A percentile compares a stretch with the other conserved stretches of the same genome.
Evolutionary conservation across 2,888 invertebrate species (phyloP).

Genomic region (Saturnia japonica): DNA sequence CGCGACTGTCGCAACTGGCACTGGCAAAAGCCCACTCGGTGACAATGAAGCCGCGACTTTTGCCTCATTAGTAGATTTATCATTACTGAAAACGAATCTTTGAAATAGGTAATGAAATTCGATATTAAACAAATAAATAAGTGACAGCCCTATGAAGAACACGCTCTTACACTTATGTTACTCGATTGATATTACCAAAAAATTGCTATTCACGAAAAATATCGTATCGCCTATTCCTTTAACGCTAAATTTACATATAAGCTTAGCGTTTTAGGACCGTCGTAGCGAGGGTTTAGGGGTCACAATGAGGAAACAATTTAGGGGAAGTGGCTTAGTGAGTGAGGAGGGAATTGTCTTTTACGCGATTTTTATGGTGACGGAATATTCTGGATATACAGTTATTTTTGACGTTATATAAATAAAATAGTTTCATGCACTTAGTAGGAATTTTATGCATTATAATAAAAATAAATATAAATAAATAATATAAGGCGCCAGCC

Average conservation of each 20-base stretch:
- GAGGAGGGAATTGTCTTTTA: constrained; percentile 37
- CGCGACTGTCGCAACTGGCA: too few species aligned
- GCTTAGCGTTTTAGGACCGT: constrained; percentile 31
- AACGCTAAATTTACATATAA: constrained; percentile 47
- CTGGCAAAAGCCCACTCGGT: too few species aligned
- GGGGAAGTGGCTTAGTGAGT: constrained; percentile 39
- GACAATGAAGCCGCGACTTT: too few species aligned
- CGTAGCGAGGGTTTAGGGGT: constrained; percentile 41
- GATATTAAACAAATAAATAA: neutral
- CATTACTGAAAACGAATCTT: neutral
- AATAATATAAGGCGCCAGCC: too few species aligned
- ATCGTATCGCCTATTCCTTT: constrained; percentile 54
- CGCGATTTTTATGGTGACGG: constrained; percentile 46
- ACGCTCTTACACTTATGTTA: constrained; percentile 57
- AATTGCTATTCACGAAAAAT: constrained; percentile 65
- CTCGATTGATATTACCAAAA: constrained; percentile 67
- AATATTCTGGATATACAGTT: constrained; percentile 29
- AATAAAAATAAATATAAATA: too few species aligned
- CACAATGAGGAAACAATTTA: constrained; percentile 43
- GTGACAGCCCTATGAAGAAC: constrained; percentile 19
- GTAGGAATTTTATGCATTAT: neutral
- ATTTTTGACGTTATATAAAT: constrained; percentile 1
- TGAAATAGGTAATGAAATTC: constrained; percentile 2
- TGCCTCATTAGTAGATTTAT: too few species aligned
- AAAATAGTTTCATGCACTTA: neutral